phyloP scores from a whole-genome alignment of 2,888 invertebrate species.

The Ormyrus pomaceus region DNA sequence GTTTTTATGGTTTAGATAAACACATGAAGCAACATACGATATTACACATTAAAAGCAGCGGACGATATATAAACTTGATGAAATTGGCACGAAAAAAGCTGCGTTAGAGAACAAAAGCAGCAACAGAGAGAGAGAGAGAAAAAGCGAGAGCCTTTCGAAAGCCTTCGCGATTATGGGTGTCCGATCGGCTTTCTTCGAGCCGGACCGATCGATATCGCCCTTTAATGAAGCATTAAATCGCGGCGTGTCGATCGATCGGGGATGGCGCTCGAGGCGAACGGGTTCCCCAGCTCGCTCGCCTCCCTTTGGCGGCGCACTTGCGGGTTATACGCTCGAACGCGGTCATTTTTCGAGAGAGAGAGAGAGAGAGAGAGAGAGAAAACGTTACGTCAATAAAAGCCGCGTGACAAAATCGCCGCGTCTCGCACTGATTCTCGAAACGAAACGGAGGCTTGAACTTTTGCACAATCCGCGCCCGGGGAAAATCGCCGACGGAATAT shows the following conservation, averaged over 20 bases:
- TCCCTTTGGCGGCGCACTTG: not conserved
- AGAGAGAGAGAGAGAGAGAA: not conserved
- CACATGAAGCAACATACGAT: too few species aligned
- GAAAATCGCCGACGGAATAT: not conserved
- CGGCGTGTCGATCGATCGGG: conserved; percentile 18
- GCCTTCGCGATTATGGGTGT: not conserved
- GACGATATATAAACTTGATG: too few species aligned
- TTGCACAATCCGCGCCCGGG: too few species aligned
- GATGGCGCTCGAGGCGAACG: conserved; percentile 39
- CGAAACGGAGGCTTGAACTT: too few species aligned
- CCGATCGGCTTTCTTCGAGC: conserved; percentile 24
- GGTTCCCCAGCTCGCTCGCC: conserved; percentile 4
- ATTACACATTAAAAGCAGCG: too few species aligned
- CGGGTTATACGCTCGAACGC: not conserved
- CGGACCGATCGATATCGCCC: conserved; percentile 22
- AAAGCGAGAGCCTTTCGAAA: not conserved
- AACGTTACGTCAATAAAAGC: conserved; percentile 5
- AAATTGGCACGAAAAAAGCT: too few species aligned
- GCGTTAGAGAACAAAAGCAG: too few species aligned
- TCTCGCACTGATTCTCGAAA: not conserved
- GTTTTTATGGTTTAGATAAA: too few species aligned
- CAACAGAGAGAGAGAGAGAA: too few species aligned
- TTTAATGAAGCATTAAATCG: conserved; percentile 46
- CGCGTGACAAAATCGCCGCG: not conserved
- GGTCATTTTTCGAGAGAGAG: not conserved